Conservation (phyloP, 2,113 vertebrate genomes). For the Bolborhynchus lineola region DNA sequence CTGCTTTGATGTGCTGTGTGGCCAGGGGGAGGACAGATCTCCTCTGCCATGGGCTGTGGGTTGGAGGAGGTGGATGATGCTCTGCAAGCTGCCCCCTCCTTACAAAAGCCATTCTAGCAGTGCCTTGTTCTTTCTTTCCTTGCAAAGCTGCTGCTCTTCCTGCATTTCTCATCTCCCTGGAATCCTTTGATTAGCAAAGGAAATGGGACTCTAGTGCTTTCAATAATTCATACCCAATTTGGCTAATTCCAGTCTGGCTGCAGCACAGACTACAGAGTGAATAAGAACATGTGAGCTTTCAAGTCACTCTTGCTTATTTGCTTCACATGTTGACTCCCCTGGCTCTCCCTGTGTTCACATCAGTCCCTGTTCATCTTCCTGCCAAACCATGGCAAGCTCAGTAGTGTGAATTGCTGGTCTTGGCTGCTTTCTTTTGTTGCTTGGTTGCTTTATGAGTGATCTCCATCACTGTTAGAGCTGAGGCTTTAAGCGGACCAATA, state of each 20-base stretch:
- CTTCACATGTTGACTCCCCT: neutral
- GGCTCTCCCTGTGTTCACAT: neutral
- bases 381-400: fast-evolving
- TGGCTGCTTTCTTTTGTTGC: neutral
- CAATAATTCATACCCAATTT: constrained; percentile 36
- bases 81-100: neutral
- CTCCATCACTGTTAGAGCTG: fast-evolving
- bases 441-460: neutral
- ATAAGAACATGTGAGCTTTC: neutral
- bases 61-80: neutral
- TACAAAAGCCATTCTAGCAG: neutral
- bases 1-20: neutral
- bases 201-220: neutral
- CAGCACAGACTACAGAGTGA: neutral
- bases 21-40: neutral
- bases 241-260: constrained; percentile 15
- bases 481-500: neutral
- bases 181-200: constrained; percentile 26
- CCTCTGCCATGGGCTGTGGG: neutral
- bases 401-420: neutral
- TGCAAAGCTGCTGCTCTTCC: neutral
- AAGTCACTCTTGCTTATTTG: neutral
- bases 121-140: neutral
- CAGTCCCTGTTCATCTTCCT: neutral
- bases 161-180: neutral